Base-by-base conservation (phyloP, 2,797 vertebrate genomes). In the Coranthus polyacanthus region DNA sequence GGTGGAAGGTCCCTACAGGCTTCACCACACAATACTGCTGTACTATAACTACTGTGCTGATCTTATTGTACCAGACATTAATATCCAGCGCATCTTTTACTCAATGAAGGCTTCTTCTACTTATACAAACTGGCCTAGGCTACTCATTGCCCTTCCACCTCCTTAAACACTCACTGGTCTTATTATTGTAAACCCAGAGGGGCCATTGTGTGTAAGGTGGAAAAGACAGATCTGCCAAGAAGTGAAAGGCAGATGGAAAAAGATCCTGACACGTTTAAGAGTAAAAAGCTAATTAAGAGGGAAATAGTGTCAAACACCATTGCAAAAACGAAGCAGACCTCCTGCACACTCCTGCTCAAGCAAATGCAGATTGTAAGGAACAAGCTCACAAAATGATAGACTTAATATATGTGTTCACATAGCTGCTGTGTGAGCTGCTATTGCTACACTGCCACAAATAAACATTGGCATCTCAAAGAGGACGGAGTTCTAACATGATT, bases 1-100 rank as follows among this genome's bases (percentile, higher is more conserved):
- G 17, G 15, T 72, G 32, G 32, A 29, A 36, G 15, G 46, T 32
- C 13, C 56, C 39, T n/a, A 62, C 3, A 58, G 60, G 34, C 38
- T 41, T 46, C 34, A 26, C 10, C 12, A 13, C 15, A 41, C 12
- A 3, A 1, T 43, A 47, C 32, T 11, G n/a, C 37, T 50, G 9
- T 6, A n/a, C 18, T 29, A 8, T 44, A n/a, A 54, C 42, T 26
- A n/a, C 5, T 41, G 11, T 45, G n/a, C 12, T 16, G 16, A 29
- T 21, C n/a, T 49, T 24, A 47, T 2, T 26, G 13, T 20, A 37
- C 11, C 26, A 24, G 12, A 57, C 11, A n/a, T 10, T 45, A 11
- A 24, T 5, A 29, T 39, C 13, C 29, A 5, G 10, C 18, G 7
- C 5, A 36, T 41, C 9, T 18, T 5, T n/a, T 2, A 20, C 13